phyloP scores from a whole-genome alignment of 1,140 invertebrate genomes.

The Heliconius hewitsoni region DNA sequence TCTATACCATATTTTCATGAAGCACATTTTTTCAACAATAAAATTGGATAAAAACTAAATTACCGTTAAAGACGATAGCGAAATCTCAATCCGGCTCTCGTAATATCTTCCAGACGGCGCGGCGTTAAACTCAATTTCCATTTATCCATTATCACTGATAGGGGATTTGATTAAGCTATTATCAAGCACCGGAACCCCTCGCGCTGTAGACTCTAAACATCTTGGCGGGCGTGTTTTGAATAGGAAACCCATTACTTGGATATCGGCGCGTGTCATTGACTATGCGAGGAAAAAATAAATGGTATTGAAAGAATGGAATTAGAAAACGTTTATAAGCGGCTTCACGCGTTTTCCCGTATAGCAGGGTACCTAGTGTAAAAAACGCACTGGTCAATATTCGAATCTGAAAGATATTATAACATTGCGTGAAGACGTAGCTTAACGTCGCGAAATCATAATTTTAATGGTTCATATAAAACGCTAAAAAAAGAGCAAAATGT shows the following conservation, averaged over 20 bases:
- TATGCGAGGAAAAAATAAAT: neutral
- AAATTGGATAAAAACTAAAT: conserved; percentile 6
- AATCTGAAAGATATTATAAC: too few relatives aligned
- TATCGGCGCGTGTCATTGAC: neutral
- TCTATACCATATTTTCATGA: neutral
- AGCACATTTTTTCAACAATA: neutral
- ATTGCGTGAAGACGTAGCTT: too few relatives aligned
- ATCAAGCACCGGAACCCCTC: conserved; percentile 29
- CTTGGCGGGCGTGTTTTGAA: conserved; percentile 44
- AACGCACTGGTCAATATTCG: too few relatives aligned
- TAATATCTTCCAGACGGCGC: conserved; percentile 14
- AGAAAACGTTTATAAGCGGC: neutral
- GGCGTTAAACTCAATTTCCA: conserved; percentile 25
- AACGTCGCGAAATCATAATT: neutral
- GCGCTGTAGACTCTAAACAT: conserved; percentile 9
- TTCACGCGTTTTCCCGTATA: too few relatives aligned
- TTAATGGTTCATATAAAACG: neutral
- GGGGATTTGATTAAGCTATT: conserved; percentile 53
- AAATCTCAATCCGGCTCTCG: neutral
- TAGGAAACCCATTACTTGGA: conserved; percentile 45
- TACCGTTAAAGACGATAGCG: neutral
- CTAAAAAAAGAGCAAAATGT: too few relatives aligned
- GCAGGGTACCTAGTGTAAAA: too few relatives aligned
- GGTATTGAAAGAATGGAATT: neutral
- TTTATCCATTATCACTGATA: conserved; percentile 44